These are phyloP conservation scores for Archilochus colubris DNA, from an alignment of 2,113 vertebrate genomes.

Conservation along the genomic window DNA sequence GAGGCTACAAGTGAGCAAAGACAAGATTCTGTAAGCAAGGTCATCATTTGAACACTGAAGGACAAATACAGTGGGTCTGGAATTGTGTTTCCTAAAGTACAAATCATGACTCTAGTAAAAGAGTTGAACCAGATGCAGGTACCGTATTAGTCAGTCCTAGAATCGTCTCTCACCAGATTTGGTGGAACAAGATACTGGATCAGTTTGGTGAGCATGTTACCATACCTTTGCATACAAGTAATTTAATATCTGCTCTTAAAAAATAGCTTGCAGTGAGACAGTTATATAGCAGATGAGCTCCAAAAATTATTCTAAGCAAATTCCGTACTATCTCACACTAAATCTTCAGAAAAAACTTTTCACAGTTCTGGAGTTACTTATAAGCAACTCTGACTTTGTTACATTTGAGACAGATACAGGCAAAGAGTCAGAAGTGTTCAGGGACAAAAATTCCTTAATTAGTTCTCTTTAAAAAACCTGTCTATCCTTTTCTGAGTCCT, in stretches of 20 bases:
- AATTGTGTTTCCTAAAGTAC: background rate
- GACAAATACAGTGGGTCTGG: background rate
- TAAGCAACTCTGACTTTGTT: fast-evolving
- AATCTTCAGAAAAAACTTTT: background rate
- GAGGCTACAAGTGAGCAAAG: background rate
- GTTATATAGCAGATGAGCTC: background rate
- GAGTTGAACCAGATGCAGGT: background rate
- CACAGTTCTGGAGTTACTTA: background rate
- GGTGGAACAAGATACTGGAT: background rate
- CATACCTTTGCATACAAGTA: background rate
- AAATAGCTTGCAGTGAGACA: background rate
- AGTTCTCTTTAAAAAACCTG: background rate
- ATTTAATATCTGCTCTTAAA: background rate
- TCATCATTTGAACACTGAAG: background rate
- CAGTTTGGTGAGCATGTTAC: background rate
- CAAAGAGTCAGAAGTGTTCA: background rate
- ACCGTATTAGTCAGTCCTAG: background rate
- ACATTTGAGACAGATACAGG: background rate
- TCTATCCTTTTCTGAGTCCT: background rate
- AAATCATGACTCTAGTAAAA: background rate
- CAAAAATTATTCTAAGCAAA: background rate
- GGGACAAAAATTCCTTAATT: background rate
- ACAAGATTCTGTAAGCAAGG: background rate
- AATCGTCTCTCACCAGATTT: background rate
- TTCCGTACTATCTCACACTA: background rate